Base-by-base conservation (phyloP, 2,113 vertebrate genomes). In the Calidris pygmaea region DNA sequence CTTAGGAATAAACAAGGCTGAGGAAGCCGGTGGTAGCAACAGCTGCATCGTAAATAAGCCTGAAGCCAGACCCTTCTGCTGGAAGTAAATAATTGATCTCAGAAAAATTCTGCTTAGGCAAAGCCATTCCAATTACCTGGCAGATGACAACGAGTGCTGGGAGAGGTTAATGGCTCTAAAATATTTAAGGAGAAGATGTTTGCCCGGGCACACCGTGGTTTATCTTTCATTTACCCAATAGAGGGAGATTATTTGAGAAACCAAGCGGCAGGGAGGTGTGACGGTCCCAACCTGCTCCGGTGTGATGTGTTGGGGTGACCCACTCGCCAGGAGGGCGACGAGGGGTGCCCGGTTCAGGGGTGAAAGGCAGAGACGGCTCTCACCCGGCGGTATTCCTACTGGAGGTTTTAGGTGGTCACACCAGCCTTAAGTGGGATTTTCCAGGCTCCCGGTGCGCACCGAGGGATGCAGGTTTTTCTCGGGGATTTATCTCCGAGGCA, bases 1-100 rank as follows among this genome's bases (percentile, higher is more conserved):
- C 87, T 77, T 87, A 45, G 92, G 94, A 95, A 95, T 96, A 95
- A 96, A 96, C 95, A 94, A 81, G 95, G 90, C 86, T 91, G 96
- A 89, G 93, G 94, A 87, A 85, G 81, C 77, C 34, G 32, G 76
- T 34, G 91, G 88, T 74, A 77, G 89, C 86, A 82, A 68, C 96
- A 89, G 94, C 93, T 89, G 75, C 92, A 62, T 90, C 88, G 1
- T 85, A 96, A 91, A 91, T 81, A 85, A 96, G 94, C 76, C 82
- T 66, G 76, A 66, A 96, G 91, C 86, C 78, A 89, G 87, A 70
- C 87, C 84, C 89, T 83, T 96, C 86, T 82, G 86, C 91, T 82
- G 30, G 53, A 52, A 92, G 79, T 89, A 80, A 96, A 85, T 95
- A 93, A 89, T 94, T 96, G 93, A 96, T 97, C 95, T 95, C 95